Conservation (phyloP, 2,888 invertebrate species). For the Leptinotarsa tumamoca region DNA sequence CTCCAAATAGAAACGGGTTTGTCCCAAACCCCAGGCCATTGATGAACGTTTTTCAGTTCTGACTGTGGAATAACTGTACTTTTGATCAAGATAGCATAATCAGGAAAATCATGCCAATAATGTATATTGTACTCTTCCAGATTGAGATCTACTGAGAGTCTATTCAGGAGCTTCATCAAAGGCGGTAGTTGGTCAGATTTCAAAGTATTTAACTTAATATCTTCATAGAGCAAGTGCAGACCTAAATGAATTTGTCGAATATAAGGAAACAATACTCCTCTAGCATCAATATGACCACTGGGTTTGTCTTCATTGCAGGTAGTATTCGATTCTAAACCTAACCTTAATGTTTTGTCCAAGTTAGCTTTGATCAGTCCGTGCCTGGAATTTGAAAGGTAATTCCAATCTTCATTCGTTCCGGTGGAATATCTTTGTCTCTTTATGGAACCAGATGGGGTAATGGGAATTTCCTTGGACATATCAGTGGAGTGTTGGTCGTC, state of each 20-base stretch:
- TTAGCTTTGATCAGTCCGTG: conserved; percentile 40
- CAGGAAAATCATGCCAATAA: conserved; percentile 89
- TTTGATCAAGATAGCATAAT: conserved; percentile 31
- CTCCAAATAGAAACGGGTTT: conserved; percentile 80
- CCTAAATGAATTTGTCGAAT: conserved; percentile 82
- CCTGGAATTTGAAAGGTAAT: conserved; percentile 65
- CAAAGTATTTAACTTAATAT: conserved; percentile 84
- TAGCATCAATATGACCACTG: conserved; percentile 62
- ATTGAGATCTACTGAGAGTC: conserved; percentile 81
- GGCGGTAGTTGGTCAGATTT: conserved; percentile 76
- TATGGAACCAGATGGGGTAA: conserved; percentile 67
- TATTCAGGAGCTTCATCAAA: conserved; percentile 79
- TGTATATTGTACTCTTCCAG: conserved; percentile 79
- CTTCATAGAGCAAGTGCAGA: conserved; percentile 91
- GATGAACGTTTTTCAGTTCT: conserved; percentile 71
- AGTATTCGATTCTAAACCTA: conserved; percentile 26
- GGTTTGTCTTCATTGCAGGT: conserved; percentile 26
- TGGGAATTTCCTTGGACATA: conserved; percentile 59
- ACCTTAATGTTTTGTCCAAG: conserved; percentile 39
- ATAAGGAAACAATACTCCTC: conserved; percentile 78
- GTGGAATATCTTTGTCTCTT: conserved; percentile 86
- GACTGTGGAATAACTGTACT: conserved; percentile 59
- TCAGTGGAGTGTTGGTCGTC: conserved; percentile 51
- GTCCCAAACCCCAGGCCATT: conserved; percentile 73
- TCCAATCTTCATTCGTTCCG: conserved; percentile 87